phyloP scores from a whole-genome alignment of 2,797 vertebrate species.

The Centropyge bicolor region DNA sequence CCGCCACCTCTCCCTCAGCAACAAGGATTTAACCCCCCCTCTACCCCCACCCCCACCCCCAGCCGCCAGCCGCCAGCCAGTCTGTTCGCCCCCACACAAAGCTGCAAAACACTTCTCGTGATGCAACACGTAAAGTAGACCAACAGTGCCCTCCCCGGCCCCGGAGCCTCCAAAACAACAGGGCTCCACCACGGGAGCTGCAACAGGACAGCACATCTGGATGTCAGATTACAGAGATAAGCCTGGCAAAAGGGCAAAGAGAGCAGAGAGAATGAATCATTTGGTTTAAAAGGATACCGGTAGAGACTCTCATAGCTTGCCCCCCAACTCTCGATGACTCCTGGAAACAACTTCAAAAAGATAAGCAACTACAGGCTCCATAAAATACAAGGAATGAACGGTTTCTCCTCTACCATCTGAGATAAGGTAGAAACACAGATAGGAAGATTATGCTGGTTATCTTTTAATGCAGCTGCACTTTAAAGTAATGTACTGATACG shows the following conservation, averaged over 20 bases:
- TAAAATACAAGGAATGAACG: conserved; percentile 61
- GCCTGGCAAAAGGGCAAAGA: conserved; percentile 61
- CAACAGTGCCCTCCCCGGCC: conserved; percentile 58
- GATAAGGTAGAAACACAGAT: conserved; percentile 69
- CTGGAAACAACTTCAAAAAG: conserved; percentile 76
- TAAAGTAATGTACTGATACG: conserved; percentile 54
- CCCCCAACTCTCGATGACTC: conserved; percentile 50
- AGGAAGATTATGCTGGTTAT: conserved; percentile 64
- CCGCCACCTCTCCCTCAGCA: conserved; percentile 56
- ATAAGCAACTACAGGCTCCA: conserved; percentile 62
- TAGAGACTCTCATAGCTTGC: conserved; percentile 46
- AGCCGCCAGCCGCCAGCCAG: conserved; percentile 57
- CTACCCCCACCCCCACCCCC: conserved; percentile 36
- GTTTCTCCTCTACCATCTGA: conserved; percentile 47
- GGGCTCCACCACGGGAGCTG: conserved; percentile 56
- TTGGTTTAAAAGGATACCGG: conserved; percentile 64
- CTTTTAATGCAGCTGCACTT: conserved; percentile 68
- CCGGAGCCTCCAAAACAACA: conserved; percentile 65
- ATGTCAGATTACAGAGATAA: conserved; percentile 76
- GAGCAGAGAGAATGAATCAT: conserved; percentile 69
- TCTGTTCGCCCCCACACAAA: conserved; percentile 73
- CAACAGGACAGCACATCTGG: conserved; percentile 75
- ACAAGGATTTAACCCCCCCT: conserved; percentile 63
- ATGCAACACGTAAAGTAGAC: conserved; percentile 66
- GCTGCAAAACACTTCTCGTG: conserved; percentile 65